Conservation (phyloP, 2,888 invertebrate species). For the Euzophera pinguis region DNA sequence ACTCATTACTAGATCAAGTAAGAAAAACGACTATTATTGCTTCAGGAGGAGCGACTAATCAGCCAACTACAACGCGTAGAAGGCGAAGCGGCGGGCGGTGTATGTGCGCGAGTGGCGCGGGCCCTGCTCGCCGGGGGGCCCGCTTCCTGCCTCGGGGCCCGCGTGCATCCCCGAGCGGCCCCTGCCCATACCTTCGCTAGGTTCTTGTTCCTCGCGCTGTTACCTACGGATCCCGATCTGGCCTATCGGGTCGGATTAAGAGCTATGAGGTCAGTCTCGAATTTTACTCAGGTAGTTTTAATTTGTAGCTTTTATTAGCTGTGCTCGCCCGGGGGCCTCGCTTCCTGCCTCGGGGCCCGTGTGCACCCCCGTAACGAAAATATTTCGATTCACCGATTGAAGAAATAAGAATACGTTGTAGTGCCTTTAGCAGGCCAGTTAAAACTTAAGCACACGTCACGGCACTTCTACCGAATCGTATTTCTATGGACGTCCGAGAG, state of each 20-base stretch:
- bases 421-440: no score
- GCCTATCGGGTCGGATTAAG: constrained; percentile 89
- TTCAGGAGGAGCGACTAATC: constrained; percentile 87
- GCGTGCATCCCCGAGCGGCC: constrained; percentile 89
- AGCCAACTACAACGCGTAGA: constrained; percentile 87
- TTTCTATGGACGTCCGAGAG: no score
- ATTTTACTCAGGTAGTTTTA: no score
- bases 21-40: no score
- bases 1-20: no score
- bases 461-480: no score
- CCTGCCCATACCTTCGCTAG: constrained; percentile 92
- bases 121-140: constrained; percentile 88
- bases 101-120: constrained; percentile 83
- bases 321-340: constrained; percentile 88
- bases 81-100: constrained; percentile 85
- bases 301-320: no score
- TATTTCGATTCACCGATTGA: no score
- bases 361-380: constrained; percentile 91
- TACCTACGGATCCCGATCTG: constrained; percentile 87
- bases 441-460: no score
- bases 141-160: constrained; percentile 85
- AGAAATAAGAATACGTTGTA: no score
- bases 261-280: constrained; percentile 82
- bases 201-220: constrained; percentile 87
- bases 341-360: constrained; percentile 85